phyloP scores from a whole-genome alignment of 2,888 invertebrate species.

The Apotomis capreana region DNA sequence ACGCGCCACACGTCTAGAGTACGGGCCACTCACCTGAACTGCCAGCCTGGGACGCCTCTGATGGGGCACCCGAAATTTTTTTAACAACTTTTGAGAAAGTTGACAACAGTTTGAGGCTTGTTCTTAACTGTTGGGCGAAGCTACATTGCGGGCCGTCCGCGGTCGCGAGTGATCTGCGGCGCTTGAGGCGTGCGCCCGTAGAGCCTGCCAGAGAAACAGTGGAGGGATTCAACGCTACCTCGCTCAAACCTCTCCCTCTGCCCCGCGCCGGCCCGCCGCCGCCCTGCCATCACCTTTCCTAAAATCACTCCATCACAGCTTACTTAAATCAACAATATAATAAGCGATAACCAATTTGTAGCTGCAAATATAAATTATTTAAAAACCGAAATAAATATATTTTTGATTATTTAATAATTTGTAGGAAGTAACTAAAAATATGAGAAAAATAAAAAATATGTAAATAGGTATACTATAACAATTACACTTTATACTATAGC shows the following conservation, averaged over 20 bases:
- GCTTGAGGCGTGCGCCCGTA: slow-evolving; percentile 58
- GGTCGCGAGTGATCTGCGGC: slow-evolving; percentile 50
- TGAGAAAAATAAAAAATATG: no score
- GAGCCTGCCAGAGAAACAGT: slow-evolving; percentile 47
- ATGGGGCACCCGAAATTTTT: slow-evolving; percentile 58
- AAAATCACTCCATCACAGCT: slow-evolving; percentile 37
- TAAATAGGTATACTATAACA: no score
- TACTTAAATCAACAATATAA: slow-evolving; percentile 32
- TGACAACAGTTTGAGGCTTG: slow-evolving; percentile 68
- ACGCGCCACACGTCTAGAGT: slow-evolving; percentile 24
- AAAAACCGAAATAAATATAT: background rate
- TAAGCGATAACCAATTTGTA: slow-evolving; percentile 8
- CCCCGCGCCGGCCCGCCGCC: slow-evolving; percentile 35
- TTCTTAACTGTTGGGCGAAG: slow-evolving; percentile 55
- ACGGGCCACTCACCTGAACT: slow-evolving; percentile 64
- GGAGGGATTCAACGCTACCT: slow-evolving; percentile 30
- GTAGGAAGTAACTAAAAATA: no score
- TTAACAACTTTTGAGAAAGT: slow-evolving; percentile 65
- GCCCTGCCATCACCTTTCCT: slow-evolving; percentile 32
- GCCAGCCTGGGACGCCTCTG: slow-evolving; percentile 55
- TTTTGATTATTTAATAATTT: background rate
- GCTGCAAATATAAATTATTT: background rate
- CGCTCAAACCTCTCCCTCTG: slow-evolving; percentile 25
- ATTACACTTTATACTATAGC: no score
- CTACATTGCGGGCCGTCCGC: slow-evolving; percentile 61